Evolutionary conservation across 2,888 invertebrate genomes (phyloP), one percentile per base, ranked within the genome.

Genomic region (Homarus gammarus): DNA sequence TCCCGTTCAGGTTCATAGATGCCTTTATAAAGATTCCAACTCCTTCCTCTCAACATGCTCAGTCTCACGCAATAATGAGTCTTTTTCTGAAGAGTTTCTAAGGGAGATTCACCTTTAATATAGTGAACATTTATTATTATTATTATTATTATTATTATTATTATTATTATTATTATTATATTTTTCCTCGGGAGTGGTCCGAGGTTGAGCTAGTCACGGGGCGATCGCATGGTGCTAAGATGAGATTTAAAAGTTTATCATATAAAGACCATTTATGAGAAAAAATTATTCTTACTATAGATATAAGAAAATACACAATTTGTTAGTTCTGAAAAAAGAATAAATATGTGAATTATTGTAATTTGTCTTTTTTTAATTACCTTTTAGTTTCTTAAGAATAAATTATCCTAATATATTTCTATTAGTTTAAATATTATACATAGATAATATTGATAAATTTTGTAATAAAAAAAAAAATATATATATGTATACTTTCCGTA

Each of bases 211-310:
- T 84, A 84, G 84, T 84, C 84, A 84, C n/a, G 68, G 61, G 84
- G 61, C 75, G 75, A 73, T 84, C 84, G n/a, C 84, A 84, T 84
- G 84, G 84, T 84, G 84, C 84, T 84, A 84, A 56, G 64, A 61
- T 31, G 49, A 82, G 84, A 84, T 84, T 75, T 56, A 82, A 84
- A 49, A 84, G 51, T 56, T 36, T 61, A 75, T 75, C 38, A 56
- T 36, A 75, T 51, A 84, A 73, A 84, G 61, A 84, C 84, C 51
- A 56, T 84, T 84, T 75, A 84, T 73, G 72, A 77, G 27, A 78
- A 56, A 78, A 49, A 36, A 70, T 27, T 75, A 84, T 77, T 75
- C 75, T 77, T 75, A 84, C 61, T 15, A 61, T 84, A 61, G 36
- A 18, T 36, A 40, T 72, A 73, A 38, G 33, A 75, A 12, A 72